These are phyloP conservation scores for Manis crassicaudata DNA, from an alignment of 2,797 vertebrate species.

Conservation along the genomic window DNA sequence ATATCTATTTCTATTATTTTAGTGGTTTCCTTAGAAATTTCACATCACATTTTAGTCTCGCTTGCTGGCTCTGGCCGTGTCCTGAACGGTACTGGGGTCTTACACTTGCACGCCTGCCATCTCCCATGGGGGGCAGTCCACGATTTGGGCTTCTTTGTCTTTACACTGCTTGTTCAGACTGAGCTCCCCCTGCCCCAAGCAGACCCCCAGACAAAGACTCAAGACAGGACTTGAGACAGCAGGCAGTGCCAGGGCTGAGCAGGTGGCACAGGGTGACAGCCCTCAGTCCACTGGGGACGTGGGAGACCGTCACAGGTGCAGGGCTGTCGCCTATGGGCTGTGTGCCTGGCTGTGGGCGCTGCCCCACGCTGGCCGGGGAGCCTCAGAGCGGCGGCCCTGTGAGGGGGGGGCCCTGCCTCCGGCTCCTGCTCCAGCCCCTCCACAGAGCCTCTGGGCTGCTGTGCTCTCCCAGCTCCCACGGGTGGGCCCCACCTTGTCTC, in stretches of 20 bases:
- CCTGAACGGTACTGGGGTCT: too few relatives aligned
- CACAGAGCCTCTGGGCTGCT: too few relatives aligned
- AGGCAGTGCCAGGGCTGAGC: not conserved
- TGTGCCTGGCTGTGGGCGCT: not conserved
- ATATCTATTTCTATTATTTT: not conserved
- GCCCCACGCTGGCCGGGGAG: not conserved
- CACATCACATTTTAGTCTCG: not conserved
- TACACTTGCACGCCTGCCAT: accelerated
- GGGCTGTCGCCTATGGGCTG: too few relatives aligned
- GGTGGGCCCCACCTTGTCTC: not conserved
- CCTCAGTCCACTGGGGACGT: not conserved
- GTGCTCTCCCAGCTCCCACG: not conserved
- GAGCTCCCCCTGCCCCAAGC: not conserved
- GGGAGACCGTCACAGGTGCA: not conserved
- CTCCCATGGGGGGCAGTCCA: not conserved
- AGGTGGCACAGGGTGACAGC: not conserved
- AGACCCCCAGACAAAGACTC: not conserved
- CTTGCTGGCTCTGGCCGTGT: accelerated
- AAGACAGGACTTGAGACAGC: not conserved
- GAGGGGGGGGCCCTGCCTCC: not conserved
- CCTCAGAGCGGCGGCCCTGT: not conserved
- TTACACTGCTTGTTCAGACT: not conserved
- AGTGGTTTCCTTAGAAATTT: not conserved
- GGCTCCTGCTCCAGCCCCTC: not conserved
- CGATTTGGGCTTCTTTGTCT: not conserved